Percentiles rank a stretch among this genome's conserved stretches.
Evolutionary conservation across 1,140 invertebrate genomes (phyloP).

Genomic region (Polypedilum pembai): DNA sequence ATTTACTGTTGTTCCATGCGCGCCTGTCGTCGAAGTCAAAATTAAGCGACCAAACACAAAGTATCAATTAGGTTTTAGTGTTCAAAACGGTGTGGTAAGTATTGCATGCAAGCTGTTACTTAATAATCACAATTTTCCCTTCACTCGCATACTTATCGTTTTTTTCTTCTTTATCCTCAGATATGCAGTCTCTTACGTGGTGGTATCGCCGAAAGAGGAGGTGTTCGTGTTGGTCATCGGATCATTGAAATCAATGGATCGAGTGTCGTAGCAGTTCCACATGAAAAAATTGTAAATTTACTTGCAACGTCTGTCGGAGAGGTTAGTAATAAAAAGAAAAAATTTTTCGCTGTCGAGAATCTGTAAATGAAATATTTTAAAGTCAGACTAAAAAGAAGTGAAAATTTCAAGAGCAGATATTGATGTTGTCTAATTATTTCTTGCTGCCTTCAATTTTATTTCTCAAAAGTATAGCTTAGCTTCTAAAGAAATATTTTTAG

Average conservation of each 20-base stretch:
- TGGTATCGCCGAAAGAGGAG: slow-evolving; percentile 96
- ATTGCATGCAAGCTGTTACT: slow-evolving; percentile 24
- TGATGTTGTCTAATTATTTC: too few relatives aligned
- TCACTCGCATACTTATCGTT: not conserved
- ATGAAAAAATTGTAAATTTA: slow-evolving; percentile 98
- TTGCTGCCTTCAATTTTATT: too few relatives aligned
- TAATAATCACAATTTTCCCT: not conserved
- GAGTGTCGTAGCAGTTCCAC: slow-evolving; percentile 97
- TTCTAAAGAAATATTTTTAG: too few relatives aligned
- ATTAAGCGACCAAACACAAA: slow-evolving; percentile 98
- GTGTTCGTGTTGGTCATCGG: slow-evolving; percentile 95
- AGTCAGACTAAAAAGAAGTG: too few relatives aligned
- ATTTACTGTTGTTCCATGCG: slow-evolving; percentile 96
- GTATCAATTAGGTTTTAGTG: slow-evolving; percentile 98
- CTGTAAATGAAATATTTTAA: not conserved
- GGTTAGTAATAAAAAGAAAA: slow-evolving; percentile 47
- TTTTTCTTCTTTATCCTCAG: slow-evolving; percentile 48
- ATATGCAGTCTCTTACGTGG: slow-evolving; percentile 96
- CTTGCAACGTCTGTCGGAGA: slow-evolving; percentile 97
- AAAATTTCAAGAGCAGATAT: too few relatives aligned
- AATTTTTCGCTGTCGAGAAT: not conserved
- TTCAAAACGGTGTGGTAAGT: slow-evolving; percentile 98
- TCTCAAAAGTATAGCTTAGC: too few relatives aligned
- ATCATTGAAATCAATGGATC: slow-evolving; percentile 99
- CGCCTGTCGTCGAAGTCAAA: slow-evolving; percentile 98